Conservation (phyloP, 2,113 vertebrate species). For the Serinus canaria region DNA sequence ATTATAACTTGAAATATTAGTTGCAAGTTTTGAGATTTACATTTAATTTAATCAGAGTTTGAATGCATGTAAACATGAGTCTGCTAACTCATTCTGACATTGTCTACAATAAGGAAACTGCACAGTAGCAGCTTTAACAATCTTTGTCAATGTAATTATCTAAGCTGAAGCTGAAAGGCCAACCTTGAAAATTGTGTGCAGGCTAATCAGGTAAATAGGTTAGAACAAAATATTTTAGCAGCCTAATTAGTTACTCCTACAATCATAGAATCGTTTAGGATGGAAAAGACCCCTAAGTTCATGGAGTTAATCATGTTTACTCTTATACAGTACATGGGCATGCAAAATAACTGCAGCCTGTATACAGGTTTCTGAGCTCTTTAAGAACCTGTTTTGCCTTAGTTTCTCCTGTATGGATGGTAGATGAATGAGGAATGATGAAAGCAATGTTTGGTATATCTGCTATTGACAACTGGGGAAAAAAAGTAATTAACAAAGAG, state of each 20-base stretch:
- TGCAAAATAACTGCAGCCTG: background rate
- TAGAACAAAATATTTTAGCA: background rate
- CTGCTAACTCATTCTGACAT: background rate
- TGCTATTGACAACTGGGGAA: background rate
- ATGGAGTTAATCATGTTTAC: background rate
- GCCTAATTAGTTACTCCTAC: background rate
- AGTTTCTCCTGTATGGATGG: background rate
- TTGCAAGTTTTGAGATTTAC: background rate
- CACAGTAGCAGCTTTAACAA: background rate
- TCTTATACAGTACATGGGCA: background rate
- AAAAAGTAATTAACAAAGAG: background rate
- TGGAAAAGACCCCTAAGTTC: background rate
- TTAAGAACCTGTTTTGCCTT: background rate
- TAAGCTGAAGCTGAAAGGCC: constrained; percentile 2
- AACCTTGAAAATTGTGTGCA: background rate
- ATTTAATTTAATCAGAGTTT: background rate
- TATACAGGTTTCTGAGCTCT: background rate
- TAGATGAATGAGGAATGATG: background rate
- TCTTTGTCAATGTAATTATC: background rate
- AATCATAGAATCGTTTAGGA: background rate
- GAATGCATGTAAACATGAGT: background rate
- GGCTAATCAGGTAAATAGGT: background rate
- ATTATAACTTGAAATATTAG: background rate
- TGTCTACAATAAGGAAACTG: background rate
- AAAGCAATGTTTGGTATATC: background rate